Base-by-base conservation (phyloP, 2,113 vertebrate genomes). In the Orycteropus afer region DNA sequence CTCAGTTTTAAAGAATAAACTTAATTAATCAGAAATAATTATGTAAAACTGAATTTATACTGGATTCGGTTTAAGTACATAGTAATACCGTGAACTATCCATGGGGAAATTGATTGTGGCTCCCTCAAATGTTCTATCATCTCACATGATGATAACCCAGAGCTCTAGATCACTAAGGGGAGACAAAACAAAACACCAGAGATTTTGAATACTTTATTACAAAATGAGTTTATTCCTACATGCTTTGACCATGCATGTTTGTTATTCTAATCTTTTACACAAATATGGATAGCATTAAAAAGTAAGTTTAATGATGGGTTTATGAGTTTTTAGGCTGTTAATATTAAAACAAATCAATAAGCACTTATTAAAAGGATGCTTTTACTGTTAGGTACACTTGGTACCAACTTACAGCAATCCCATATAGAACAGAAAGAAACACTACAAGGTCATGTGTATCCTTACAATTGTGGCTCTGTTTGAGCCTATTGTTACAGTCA, bases 71-170 rank as follows among this genome's bases (percentile, higher is more conserved):
- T n/a, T n/a, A n/a, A n/a, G n/a, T n/a, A n/a, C n/a, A n/a, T n/a
- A n/a, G n/a, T n/a, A n/a, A n/a, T n/a, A n/a, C n/a, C n/a, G n/a
- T n/a, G 13, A 29, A 86, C 32, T 63, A 71, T n/a, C 37, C 25
- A 0, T 53, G 73, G 27, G 8, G 40, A 97, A 93, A 76, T 89
- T 4, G 61, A 81, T 83, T 93, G 83, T 88, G 53, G 81, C 88
- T 97, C 59, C 90, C 37, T 83, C 42, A 5, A 18, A 90, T 40
- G 89, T 84, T 71, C 53, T 32, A 88, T 89, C 87, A 79, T 95
- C 94, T 45, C 29, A 73, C 0, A 22, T 40, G 37, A 74, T 4
- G 80, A 93, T 77, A 34, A 45, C 69, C 90, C 87, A 93, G 87
- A 63, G 23, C 4, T 67, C 15, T n/a, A 34, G n/a, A 59, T 29